Evolutionary conservation across 1,140 invertebrate genomes (phyloP), one percentile per base, ranked within the genome.

Genomic region (Melanaphis sacchari): DNA sequence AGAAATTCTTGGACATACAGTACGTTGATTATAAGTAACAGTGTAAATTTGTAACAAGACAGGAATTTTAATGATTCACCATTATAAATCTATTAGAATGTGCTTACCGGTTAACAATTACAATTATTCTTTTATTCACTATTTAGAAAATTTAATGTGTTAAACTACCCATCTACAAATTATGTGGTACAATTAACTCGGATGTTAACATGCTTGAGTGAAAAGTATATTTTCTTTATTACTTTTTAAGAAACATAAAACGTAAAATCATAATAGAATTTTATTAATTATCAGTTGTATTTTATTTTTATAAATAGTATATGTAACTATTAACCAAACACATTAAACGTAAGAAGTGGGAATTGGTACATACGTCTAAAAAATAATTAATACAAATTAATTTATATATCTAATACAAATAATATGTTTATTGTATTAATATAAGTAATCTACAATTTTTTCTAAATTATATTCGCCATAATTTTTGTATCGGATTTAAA

Each of bases 71-170:
- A 76, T 76, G 59, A 76, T n/a, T 76, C 59, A 11, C 31, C 59
- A 76, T 76, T 76, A 76, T 76, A 76, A 76, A 76, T n/a, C 59
- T 76, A 76, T 76, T 76, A 76, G 59, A n/a, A 76, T 76, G 8
- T 76, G 59, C 31, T 76, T 76, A 59, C 46, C 46, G 2, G 46
- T 15, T 59, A 66, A 11, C 59, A 76, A n/a, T 76, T 76, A 76
- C 31, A 31, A 76, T 76, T 76, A 76, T 76, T 76, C 5, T 76
- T 76, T 76, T 76, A 76, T n/a, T 76, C 59, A n/a, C n/a, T n/a
- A 15, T 76, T n/a, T 76, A 76, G 3, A 2, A n/a, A n/a, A 76
- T 11, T n/a, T 76, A n/a, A n/a, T 76, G 11, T n/a, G 59, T n/a
- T 76, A n/a, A 76, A 76, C n/a, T 21, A 76, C 31, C 15, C 18